These are phyloP conservation scores for Brachionus plicatilis DNA, from an alignment of 1,140 invertebrate genomes.

Conservation along the genomic window DNA sequence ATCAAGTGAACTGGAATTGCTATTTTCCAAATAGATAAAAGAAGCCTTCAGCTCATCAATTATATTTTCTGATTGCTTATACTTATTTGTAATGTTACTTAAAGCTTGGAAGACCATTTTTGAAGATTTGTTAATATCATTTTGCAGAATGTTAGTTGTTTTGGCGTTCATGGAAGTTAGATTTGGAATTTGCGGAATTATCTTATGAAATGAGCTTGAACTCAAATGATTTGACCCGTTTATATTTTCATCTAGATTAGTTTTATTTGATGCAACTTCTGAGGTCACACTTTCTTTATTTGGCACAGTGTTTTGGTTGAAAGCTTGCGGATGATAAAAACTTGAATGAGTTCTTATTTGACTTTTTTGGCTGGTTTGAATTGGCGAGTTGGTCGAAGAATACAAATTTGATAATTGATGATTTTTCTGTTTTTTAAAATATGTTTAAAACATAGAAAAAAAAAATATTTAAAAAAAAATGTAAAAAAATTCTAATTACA, in stretches of 20 bases:
- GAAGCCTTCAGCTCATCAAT: not conserved
- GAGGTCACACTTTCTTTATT: not conserved
- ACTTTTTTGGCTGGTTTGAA: not conserved
- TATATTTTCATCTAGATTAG: not conserved
- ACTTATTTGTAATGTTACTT: not conserved
- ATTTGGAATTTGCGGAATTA: not conserved
- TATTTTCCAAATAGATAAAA: not conserved
- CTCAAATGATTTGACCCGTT: not conserved
- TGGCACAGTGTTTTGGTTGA: not conserved
- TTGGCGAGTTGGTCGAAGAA: not conserved
- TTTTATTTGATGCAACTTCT: not conserved
- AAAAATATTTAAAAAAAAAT: not conserved
- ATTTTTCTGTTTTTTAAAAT: not conserved
- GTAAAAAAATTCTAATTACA: not conserved
- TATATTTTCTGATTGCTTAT: conserved; percentile 1
- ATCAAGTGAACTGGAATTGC: not conserved
- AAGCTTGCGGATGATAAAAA: not conserved
- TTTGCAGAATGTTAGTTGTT: not conserved
- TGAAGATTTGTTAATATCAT: not conserved
- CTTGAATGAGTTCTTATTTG: not conserved
- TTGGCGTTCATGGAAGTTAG: not conserved
- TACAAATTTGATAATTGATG: not conserved
- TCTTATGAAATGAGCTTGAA: not conserved
- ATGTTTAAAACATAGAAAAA: not conserved
- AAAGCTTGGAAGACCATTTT: not conserved